Evolutionary conservation across 1,140 invertebrate genomes (phyloP).

Genomic region (Oryctes rhinoceros): DNA sequence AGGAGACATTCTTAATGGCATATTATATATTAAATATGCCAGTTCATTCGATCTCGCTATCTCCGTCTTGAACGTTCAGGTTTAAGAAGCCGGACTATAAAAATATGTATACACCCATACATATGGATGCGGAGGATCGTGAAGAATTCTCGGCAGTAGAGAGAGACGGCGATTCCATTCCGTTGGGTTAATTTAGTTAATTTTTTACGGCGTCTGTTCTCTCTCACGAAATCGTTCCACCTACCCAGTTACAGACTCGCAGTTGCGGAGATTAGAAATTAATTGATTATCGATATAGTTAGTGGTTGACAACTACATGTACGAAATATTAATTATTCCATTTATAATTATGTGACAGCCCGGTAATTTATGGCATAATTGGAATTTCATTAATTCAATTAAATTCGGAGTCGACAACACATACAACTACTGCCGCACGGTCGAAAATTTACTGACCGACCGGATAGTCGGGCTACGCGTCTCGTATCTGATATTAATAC

Average conservation of each 20-base stretch:
- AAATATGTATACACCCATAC: too few species aligned
- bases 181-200: slow-evolving; percentile 41
- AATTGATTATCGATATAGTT: slow-evolving; percentile 43
- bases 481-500: slow-evolving; percentile 28
- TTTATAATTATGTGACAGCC: slow-evolving; percentile 44
- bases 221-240: too few species aligned
- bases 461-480: background rate
- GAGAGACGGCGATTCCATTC: background rate
- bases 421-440: background rate
- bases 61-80: too few species aligned
- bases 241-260: background rate
- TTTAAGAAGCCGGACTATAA: too few species aligned
- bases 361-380: slow-evolving; percentile 46
- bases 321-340: slow-evolving; percentile 47
- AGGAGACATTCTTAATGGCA: slow-evolving; percentile 53
- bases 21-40: slow-evolving; percentile 54
- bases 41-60: slow-evolving; percentile 22
- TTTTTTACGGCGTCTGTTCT: slow-evolving; percentile 42
- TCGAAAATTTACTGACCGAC: slow-evolving; percentile 24
- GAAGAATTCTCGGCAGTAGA: background rate
- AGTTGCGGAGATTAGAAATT: slow-evolving; percentile 39
- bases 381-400: slow-evolving; percentile 46
- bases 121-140: too few species aligned
- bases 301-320: slow-evolving; percentile 27
- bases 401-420: slow-evolving; percentile 24